Evolutionary conservation across 2,113 vertebrate species (phyloP), one percentile per base, ranked within the genome.

Genomic region (Syngnathus floridae): DNA sequence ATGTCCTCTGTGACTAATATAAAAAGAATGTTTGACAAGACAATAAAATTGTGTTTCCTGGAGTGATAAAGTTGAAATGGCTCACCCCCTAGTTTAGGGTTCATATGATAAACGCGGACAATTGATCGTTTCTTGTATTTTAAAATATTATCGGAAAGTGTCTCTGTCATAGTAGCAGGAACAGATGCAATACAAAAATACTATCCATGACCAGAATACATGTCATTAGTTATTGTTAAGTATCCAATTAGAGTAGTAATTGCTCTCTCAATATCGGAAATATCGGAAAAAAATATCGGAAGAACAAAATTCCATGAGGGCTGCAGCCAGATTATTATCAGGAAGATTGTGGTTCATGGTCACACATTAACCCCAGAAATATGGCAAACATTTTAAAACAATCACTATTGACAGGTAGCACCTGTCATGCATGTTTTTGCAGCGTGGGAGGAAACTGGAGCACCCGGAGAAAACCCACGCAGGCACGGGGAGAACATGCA

Each of bases 1-100:
- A 51, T 65, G 41, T 81, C 76, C 40, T 73, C 37, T 71, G 70
- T 68, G 19, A 45, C n/a, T 77, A 64, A 84, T 75, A 52, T 49
- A 62, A 76, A 82, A 71, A 52, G 41, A 58, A 75, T 81, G 8
- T 10, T 65, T 62, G 21, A 56, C 43, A 46, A 43, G 56, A 54
- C 37, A 61, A 43, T 35, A 52, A 67, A 26, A 17, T 26, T 59
- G 59, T 69, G 62, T 35, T 62, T 22, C 46, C 0, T n/a, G 21
- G 43, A 49, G 35, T 38, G 6, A 54, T 13, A 11, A 13, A 51
- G 19, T 51, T 51, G 7, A 13, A 26, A 54, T 26, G 22, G 8
- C 51, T 1, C 51, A 52, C 16, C 31, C 8, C 17, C 43, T 37
- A n/a, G 38, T 13, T 45, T 46, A 11, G 40, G 35, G 35, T 4